phyloP scores from a whole-genome alignment of 2,113 vertebrate genomes.

The Corydoras maculifer region DNA sequence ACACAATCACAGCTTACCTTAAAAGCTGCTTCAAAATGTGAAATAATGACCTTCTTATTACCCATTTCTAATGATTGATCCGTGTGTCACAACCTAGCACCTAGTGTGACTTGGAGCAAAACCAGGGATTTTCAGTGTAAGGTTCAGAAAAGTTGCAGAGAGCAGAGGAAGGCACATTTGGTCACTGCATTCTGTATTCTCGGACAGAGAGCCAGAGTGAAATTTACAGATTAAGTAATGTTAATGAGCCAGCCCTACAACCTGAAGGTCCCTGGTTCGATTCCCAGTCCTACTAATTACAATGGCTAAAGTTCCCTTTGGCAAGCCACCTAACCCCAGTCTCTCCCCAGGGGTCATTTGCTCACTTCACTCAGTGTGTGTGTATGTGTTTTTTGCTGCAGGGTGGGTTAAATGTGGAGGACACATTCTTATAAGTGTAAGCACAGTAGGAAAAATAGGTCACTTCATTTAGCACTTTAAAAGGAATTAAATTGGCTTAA shows the following conservation, averaged over 20 bases:
- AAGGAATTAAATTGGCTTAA: conserved; percentile 41
- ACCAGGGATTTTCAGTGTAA: conserved; percentile 90
- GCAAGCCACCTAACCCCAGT: too few species aligned
- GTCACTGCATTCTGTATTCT: conserved; percentile 81
- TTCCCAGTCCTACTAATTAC: too few species aligned
- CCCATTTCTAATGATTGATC: conserved; percentile 85
- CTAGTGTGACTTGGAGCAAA: conserved; percentile 88
- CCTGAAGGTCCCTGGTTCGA: too few species aligned
- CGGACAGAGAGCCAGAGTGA: conserved; percentile 74
- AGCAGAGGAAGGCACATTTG: conserved; percentile 75
- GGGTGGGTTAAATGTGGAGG: too few species aligned
- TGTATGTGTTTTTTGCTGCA: too few species aligned
- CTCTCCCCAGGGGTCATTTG: too few species aligned
- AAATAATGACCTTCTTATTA: conserved; percentile 81
- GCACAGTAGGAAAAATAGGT: too few species aligned
- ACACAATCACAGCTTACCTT: conserved; percentile 60
- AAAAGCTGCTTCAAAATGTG: conserved; percentile 78
- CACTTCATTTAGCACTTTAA: too few species aligned
- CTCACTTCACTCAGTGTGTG: too few species aligned
- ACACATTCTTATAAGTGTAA: too few species aligned
- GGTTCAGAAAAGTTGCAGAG: conserved; percentile 91
- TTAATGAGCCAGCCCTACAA: too few species aligned
- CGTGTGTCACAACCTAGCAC: conserved; percentile 81
- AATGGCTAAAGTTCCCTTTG: too few species aligned
- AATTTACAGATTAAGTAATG: conserved; percentile 61